Base-by-base conservation (phyloP, 2,888 invertebrate species). In the Lycocerus yunnanus region DNA sequence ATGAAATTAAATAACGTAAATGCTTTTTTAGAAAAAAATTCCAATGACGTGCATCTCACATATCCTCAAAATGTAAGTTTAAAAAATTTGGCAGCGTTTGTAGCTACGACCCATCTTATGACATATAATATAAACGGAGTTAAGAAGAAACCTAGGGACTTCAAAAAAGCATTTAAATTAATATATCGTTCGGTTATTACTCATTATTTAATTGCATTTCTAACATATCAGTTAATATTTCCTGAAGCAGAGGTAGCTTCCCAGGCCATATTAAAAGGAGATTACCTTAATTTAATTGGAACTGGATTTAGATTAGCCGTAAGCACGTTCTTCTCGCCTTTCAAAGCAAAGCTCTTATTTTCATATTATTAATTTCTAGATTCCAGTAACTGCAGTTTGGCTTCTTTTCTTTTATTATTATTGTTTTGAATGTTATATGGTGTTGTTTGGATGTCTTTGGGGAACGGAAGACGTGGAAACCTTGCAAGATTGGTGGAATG, bases 401-500 rank as follows among this genome's bases (percentile, higher is more conserved):
- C 3, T 69, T 4, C n/a, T 43, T 6, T 69, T 14, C 20, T 73
- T 69, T n/a, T 65, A 73, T 13, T 21, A 14, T 21, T 67, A 69
- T 18, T 16, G 16, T 18, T 66, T 69, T 60, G 13, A 21, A 16
- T 70, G 14, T 6, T 66, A 70, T 21, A 14, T 70, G 18, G 27
- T 58, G 2, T 4, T 58, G 2, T 20, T 63, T 21, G 13, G 20
- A n/a, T 58, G 9, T 3, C 4, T 66, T 18, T 65, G 66, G 58
- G 66, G 70, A 16, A 58, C 66, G 1, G 66, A 43, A 59, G 66
- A 66, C 2, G 15, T 70, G 0, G 8, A 8, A 14, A 13, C 65
- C 14, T 27, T 13, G 13, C 10, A 58, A 16, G 71, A 74, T 24
- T 74, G 74, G 74, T 74, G 71, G 71, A 74, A 74, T 58, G 18